A percentile compares a stretch with the other conserved stretches of the same genome.
Evolutionary conservation across 2,113 vertebrate species (phyloP).

Genomic region (Lutjanus erythropterus): DNA sequence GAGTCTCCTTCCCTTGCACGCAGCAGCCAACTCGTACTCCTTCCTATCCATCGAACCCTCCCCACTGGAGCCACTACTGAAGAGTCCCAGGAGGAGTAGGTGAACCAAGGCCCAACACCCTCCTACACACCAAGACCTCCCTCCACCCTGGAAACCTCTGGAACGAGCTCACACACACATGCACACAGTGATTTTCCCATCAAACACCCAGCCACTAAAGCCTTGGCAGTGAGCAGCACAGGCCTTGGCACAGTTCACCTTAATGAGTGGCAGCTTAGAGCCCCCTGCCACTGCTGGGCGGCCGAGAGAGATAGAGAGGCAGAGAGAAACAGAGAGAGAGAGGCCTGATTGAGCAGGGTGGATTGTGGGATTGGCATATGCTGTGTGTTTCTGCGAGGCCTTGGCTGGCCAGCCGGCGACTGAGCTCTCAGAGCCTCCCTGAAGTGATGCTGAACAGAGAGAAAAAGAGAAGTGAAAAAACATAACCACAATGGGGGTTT

Average conservation of each 20-base stretch:
- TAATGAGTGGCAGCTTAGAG: conserved; percentile 79
- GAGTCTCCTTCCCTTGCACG: neutral
- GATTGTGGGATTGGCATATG: conserved; percentile 62
- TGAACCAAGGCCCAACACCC: neutral
- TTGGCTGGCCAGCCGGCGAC: conserved; percentile 68
- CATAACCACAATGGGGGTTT: conserved; percentile 67
- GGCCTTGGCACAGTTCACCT: conserved; percentile 81
- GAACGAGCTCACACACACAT: conserved; percentile 49
- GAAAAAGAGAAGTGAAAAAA: conserved; percentile 40
- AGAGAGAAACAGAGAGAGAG: conserved; percentile 33
- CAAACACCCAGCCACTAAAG: conserved; percentile 59
- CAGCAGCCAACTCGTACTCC: neutral
- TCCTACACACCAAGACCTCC: conserved; percentile 19
- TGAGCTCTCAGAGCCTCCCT: conserved; percentile 64
- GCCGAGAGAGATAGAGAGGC: conserved; percentile 43
- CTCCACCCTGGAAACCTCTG: conserved; percentile 44
- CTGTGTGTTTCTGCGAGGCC: conserved; percentile 44
- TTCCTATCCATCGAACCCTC: neutral
- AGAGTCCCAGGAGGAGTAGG: conserved; percentile 9
- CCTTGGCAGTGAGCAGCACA: conserved; percentile 69
- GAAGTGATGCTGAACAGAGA: conserved; percentile 60
- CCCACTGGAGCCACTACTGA: conserved; percentile 6
- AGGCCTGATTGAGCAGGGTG: conserved; percentile 60
- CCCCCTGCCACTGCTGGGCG: conserved; percentile 62
- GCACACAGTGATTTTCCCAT: conserved; percentile 47